Conservation (phyloP, 2,113 vertebrate genomes). For the Oryzias celebensis region DNA sequence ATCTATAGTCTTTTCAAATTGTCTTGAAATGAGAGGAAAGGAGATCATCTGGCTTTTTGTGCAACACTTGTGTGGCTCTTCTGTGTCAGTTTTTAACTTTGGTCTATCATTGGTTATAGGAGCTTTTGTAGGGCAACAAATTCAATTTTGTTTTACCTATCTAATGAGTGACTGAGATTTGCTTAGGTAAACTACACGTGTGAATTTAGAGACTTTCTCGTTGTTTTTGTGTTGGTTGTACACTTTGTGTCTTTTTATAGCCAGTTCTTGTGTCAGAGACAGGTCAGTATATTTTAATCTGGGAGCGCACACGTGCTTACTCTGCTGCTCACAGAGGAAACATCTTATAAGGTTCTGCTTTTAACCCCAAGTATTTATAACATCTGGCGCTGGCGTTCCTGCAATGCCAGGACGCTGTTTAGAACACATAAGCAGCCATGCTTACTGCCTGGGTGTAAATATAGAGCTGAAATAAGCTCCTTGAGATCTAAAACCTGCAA, state of each 20-base stretch:
- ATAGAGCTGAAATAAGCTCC: constrained; percentile 69
- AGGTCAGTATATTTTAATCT: constrained; percentile 43
- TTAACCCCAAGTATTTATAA: constrained; percentile 56
- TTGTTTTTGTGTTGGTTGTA: constrained; percentile 3
- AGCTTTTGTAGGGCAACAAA: too few species aligned
- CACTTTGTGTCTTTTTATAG: constrained; percentile 39
- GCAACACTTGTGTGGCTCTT: background rate
- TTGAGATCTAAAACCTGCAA: constrained; percentile 60
- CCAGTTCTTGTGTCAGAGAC: constrained; percentile 61
- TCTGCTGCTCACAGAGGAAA: constrained; percentile 51
- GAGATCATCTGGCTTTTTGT: background rate
- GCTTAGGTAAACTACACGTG: too few species aligned
- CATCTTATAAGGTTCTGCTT: constrained; percentile 35
- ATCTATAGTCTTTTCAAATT: background rate
- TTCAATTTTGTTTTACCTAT: too few species aligned
- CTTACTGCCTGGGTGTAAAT: constrained; percentile 62
- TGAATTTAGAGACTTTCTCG: background rate
- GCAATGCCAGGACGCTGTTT: constrained; percentile 42
- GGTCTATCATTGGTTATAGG: too few species aligned
- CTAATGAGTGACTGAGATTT: too few species aligned
- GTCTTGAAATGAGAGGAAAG: background rate
- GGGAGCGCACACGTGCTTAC: background rate
- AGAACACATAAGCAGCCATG: constrained; percentile 43
- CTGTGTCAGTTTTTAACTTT: too few species aligned
- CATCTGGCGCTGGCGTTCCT: constrained; percentile 50